Evolutionary conservation across 2,113 vertebrate genomes (phyloP).

Genomic region (Rynchops niger): DNA sequence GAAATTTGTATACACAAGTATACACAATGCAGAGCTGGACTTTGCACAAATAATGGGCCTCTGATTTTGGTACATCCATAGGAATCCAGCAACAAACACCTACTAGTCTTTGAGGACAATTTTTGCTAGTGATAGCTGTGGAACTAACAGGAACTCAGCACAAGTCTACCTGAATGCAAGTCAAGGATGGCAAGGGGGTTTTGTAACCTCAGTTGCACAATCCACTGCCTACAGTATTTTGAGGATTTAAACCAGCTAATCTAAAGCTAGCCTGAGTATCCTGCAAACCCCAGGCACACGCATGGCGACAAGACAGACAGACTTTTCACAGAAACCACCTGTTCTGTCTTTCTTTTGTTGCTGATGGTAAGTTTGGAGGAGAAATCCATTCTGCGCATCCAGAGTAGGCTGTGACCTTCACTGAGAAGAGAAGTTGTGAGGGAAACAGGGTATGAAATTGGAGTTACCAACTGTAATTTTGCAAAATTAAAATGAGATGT

Average conservation of each 20-base stretch:
- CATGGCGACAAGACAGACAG: neutral
- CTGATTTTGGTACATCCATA: neutral
- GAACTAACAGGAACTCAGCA: neutral
- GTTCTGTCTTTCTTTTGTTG: neutral
- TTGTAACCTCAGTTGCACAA: neutral
- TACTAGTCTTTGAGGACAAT: neutral
- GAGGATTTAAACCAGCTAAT: neutral
- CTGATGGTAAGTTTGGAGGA: neutral
- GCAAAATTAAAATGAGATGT: constrained; percentile 31
- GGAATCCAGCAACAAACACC: neutral
- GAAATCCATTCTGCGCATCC: neutral
- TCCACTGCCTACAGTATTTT: neutral
- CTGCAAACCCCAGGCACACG: neutral
- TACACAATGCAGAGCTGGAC: neutral
- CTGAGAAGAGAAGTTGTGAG: neutral
- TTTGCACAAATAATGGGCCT: neutral
- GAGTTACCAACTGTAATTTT: constrained; percentile 53
- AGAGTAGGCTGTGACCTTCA: constrained; percentile 19
- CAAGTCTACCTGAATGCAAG: neutral
- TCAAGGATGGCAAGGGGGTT: neutral
- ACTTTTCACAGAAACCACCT: neutral
- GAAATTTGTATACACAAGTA: neutral
- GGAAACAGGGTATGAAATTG: constrained; percentile 62
- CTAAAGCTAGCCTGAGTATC: neutral
- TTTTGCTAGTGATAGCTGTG: neutral